A percentile compares a stretch with the other conserved stretches of the same genome.
phyloP scores from a whole-genome alignment of 2,888 invertebrate genomes.

The Stratiomys singularior region DNA sequence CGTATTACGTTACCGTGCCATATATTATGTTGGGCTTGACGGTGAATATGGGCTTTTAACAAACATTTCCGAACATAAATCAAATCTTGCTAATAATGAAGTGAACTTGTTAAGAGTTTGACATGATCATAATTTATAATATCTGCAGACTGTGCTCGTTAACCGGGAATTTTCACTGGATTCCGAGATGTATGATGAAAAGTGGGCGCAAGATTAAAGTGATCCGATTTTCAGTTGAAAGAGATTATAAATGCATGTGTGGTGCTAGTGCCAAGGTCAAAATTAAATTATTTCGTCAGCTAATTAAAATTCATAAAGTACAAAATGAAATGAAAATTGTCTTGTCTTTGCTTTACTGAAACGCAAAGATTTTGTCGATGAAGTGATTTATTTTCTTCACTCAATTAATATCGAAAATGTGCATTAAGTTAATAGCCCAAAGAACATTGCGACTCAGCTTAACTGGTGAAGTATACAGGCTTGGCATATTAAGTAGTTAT shows the following conservation, averaged over 20 bases:
- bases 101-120: conserved; percentile 51
- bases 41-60: conserved; percentile 50
- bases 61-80: conserved; percentile 47
- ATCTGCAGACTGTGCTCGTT: not conserved
- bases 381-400: too few relatives aligned
- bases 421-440: too few relatives aligned
- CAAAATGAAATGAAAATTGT: not conserved
- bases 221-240: not conserved
- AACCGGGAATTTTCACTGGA: not conserved
- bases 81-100: conserved; percentile 50
- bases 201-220: conserved; percentile 20
- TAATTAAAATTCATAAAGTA: not conserved
- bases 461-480: too few relatives aligned
- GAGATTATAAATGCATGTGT: not conserved
- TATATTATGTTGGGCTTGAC: conserved; percentile 46
- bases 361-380: too few relatives aligned
- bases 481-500: too few relatives aligned
- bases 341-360: too few relatives aligned
- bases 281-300: too few relatives aligned
- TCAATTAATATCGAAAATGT: too few relatives aligned
- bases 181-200: not conserved
- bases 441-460: too few relatives aligned
- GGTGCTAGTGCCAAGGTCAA: not conserved
- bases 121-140: conserved; percentile 49
- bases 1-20: conserved; percentile 47